phyloP scores from a whole-genome alignment of 1,140 invertebrate species.

The Caerostris extrusa region DNA sequence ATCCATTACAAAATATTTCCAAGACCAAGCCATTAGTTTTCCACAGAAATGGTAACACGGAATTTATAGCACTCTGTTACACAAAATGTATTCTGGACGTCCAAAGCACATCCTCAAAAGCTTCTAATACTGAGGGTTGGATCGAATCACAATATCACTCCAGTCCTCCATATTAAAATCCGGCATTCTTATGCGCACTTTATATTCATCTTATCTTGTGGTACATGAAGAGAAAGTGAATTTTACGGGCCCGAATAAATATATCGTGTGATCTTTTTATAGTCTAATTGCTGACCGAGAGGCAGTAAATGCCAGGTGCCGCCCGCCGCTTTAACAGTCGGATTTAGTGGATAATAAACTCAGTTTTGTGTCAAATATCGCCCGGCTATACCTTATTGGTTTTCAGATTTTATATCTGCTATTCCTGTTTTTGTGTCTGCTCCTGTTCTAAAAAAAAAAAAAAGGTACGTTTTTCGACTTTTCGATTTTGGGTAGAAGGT shows the following conservation, averaged over 20 bases:
- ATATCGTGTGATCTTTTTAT: conserved; percentile 49
- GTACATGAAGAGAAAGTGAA: conserved; percentile 1
- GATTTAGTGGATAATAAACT: conserved; percentile 71
- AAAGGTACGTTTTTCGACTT: conserved; percentile 19
- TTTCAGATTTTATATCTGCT: conserved; percentile 73
- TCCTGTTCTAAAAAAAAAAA: not conserved
- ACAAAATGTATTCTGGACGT: no score
- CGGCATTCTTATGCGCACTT: not conserved
- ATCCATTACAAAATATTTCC: no score
- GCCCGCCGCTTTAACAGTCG: conserved; percentile 37
- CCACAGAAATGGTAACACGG: no score
- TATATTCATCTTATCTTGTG: conserved; percentile 26
- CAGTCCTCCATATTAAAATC: no score
- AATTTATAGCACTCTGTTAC: no score
- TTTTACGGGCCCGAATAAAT: conserved; percentile 30
- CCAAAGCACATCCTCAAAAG: no score
- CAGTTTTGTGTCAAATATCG: conserved; percentile 66
- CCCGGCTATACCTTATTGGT: conserved; percentile 56
- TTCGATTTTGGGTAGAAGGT: not conserved
- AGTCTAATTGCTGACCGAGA: conserved; percentile 42
- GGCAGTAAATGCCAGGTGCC: conserved; percentile 10
- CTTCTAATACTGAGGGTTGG: no score
- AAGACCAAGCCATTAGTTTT: no score
- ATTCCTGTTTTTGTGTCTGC: not conserved
- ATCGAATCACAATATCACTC: no score